Evolutionary conservation across 2,888 invertebrate species (phyloP).

Genomic region (Andrena camellia): DNA sequence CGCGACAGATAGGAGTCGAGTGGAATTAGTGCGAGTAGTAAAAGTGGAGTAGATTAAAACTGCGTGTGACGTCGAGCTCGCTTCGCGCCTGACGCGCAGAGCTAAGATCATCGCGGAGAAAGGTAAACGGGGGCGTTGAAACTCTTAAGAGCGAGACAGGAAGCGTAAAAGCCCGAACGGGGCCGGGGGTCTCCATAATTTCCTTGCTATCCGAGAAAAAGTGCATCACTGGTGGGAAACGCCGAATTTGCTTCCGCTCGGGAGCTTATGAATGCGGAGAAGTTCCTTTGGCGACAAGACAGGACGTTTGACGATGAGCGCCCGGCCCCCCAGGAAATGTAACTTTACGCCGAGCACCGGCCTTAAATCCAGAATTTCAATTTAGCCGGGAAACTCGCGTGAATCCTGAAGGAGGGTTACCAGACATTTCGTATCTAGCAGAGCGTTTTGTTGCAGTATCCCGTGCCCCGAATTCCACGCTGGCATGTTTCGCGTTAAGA

Average conservation of each 20-base stretch:
- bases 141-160: background rate
- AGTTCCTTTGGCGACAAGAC: background rate
- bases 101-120: background rate
- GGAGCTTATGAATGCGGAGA: slow-evolving; percentile 19
- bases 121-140: background rate
- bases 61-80: background rate
- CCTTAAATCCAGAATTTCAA: slow-evolving; percentile 57
- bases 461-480: background rate
- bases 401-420: slow-evolving; percentile 41
- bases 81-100: background rate
- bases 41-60: background rate
- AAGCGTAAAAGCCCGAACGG: slow-evolving; percentile 1
- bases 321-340: slow-evolving; percentile 8
- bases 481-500: background rate
- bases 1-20: background rate
- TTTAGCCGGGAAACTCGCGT: slow-evolving; percentile 41
- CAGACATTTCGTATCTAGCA: slow-evolving; percentile 9
- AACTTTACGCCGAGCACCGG: slow-evolving; percentile 33
- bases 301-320: slow-evolving; percentile 28
- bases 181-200: background rate
- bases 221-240: background rate
- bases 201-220: background rate
- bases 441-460: slow-evolving; percentile 22
- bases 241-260: slow-evolving; percentile 22
- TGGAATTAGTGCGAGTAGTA: background rate